These are phyloP conservation scores for Mus spicilegus DNA, from an alignment of 2,113 vertebrate genomes.

Conservation along the genomic window DNA sequence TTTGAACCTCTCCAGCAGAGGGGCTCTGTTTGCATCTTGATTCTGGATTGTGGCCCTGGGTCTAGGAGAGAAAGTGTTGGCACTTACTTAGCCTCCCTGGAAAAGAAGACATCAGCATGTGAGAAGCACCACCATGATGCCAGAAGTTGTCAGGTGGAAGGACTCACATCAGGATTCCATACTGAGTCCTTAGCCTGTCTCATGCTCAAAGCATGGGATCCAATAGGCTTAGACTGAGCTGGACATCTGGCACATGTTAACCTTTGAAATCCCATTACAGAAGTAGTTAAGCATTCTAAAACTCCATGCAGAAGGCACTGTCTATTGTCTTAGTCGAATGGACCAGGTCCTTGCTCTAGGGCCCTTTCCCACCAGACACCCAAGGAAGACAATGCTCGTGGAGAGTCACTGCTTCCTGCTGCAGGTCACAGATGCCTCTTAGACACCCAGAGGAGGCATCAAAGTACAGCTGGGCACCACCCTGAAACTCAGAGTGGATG, in stretches of 20 bases:
- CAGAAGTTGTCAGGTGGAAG: neutral
- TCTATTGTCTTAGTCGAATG: neutral
- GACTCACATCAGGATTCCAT: neutral
- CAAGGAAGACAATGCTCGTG: neutral
- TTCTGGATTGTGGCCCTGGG: neutral
- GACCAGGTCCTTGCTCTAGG: neutral
- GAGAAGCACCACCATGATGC: neutral
- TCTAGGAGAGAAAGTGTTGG: neutral
- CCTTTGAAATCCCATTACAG: neutral
- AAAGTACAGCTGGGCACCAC: neutral
- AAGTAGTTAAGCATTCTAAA: neutral
- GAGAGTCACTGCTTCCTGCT: neutral
- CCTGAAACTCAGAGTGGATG: neutral
- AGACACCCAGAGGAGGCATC: neutral
- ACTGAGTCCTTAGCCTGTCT: neutral
- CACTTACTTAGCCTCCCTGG: neutral
- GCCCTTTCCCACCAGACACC: neutral
- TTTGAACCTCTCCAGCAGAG: accelerated
- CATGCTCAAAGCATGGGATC: neutral
- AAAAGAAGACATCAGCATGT: neutral
- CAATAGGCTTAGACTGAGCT: neutral
- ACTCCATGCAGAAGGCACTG: neutral
- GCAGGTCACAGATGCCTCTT: neutral
- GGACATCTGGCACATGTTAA: neutral
- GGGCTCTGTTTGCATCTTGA: neutral